Evolutionary conservation across 2,113 vertebrate genomes (phyloP), one percentile per base, ranked within the genome.

Genomic region (Atrichornis clamosus): DNA sequence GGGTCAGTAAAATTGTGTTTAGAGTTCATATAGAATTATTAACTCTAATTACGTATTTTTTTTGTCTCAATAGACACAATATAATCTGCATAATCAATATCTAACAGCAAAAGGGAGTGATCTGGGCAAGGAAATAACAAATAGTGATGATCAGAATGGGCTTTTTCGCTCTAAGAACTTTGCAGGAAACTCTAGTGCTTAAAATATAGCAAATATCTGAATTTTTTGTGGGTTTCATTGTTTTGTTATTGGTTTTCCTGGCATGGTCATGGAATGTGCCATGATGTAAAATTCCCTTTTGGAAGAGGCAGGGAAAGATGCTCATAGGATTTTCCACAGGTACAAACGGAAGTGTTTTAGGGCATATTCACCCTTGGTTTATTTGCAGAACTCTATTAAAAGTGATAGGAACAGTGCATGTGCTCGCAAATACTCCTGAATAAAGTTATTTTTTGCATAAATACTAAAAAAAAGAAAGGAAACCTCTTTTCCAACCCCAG

Each of bases 241-340:
- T 2, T 42, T 6, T 6, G 22, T 4, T 21, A 46, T 7, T 46
- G 4, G 0, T 26, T 91, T 72, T 55, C n/a, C 59, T 63, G 50
- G 26, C 1, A 0, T 6, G 53, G 59, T 5, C 3, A 3, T 3
- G 62, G 44, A 19, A 11, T 3, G 56, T 28, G 64, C 72, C 60
- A 41, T 18, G 23, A 10, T 6, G 35, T 15, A 2, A 5, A 84
- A 63, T 5, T 33, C 82, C 53, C 46, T 88, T 88, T 53, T 55
- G 58, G 82, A 69, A 55, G 46, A 0, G 0, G 26, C 3, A 19
- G 72, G 42, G 41, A n/a, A 1, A 3, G 33, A 14, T 7, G 37
- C 32, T 42, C 1, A 0, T 1, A 10, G 89, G 85, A 15, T 88
- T 83, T 80, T 39, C 56, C 11, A 1, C 41, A 8, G 62, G 19